A percentile compares a stretch with the other conserved stretches of the same genome.
Evolutionary conservation across 37 sponge, comb jelly and placozoan species (phyloP).

Genomic region (Theonella swinhoei): DNA sequence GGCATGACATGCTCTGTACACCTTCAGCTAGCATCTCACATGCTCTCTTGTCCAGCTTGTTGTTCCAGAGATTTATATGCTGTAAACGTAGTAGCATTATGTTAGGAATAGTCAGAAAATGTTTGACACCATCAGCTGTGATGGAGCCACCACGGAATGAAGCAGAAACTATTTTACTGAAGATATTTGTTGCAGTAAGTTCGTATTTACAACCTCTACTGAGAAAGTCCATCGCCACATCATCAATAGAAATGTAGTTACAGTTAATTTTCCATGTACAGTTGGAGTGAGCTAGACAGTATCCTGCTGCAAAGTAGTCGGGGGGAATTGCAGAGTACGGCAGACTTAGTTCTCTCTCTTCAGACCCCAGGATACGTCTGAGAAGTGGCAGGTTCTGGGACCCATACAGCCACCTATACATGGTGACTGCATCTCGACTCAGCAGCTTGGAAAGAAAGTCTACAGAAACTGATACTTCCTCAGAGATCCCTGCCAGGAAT

Average conservation of each 20-base stretch:
- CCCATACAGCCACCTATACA: slow-evolving; percentile 1
- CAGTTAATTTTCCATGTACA: not conserved
- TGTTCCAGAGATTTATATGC: not conserved
- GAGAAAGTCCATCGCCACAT: not conserved
- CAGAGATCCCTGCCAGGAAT: not conserved
- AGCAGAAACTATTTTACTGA: not conserved
- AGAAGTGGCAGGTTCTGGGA: not conserved
- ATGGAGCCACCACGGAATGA: not conserved
- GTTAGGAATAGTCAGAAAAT: not conserved
- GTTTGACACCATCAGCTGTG: not conserved
- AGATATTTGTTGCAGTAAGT: not conserved
- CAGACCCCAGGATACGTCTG: not conserved
- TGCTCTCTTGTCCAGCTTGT: slow-evolving; percentile 3
- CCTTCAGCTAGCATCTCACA: slow-evolving; percentile 10
- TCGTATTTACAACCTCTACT: not conserved
- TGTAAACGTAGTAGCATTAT: not conserved
- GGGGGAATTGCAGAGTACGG: not conserved
- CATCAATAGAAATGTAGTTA: not conserved
- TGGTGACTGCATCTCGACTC: not conserved
- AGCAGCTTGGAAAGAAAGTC: not conserved
- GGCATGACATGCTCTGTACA: not conserved
- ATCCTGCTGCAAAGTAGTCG: slow-evolving; percentile 1
- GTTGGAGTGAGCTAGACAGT: slow-evolving; percentile 1
- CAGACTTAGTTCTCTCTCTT: not conserved
- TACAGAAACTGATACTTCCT: not conserved